Base-by-base conservation (phyloP, 2,113 vertebrate genomes). In the Phylloscopus whistleri region DNA sequence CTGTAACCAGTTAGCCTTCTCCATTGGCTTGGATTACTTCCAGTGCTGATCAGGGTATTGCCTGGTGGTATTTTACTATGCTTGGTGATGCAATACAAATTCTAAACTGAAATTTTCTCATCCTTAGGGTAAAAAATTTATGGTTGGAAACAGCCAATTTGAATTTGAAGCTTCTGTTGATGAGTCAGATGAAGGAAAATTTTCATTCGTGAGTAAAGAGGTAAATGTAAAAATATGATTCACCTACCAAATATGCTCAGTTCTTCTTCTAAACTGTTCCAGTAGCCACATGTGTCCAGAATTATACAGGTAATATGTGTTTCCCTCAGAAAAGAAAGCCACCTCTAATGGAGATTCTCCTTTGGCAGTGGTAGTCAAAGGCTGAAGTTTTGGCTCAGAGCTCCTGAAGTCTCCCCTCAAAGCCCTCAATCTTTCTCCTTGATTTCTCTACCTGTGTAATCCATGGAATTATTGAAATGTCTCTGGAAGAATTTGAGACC, bases 181-280 rank as follows among this genome's bases (percentile, higher is more conserved):
- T 49, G 51, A 68, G 24, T 69, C 75, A 83, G 72, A 92, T 6
- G 39, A 89, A 13, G 97, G 94, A 53, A 89, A 7, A 51, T 98
- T 97, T 92, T 95, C 88, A 77, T 98, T 98, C 78, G 28, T 37
- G 53, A 98, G 95, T 63, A 97, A 97, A 92, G 94, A 97, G 98
- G 98, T 98, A 98, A 28, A 37, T 84, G 27, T 28, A 46, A 78
- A 66, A 91, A 62, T 35, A 62, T 22, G 2, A 46, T 83, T 69
- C 18, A 14, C 27, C 13, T 93, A 43, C 17, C 27, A 77, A 64
- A 87, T 46, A 37, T 48, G 59, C 39, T 82, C n/a, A 55, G 19
- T 62, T 85, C 52, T 52, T 74, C 27, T 22, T 59, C 52, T 62
- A 55, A 77, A 77, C 10, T 89, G 6, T 87, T 79, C 28, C 53